Evolutionary conservation across 2,888 invertebrate genomes (phyloP).

Genomic region (Villa cingulata): DNA sequence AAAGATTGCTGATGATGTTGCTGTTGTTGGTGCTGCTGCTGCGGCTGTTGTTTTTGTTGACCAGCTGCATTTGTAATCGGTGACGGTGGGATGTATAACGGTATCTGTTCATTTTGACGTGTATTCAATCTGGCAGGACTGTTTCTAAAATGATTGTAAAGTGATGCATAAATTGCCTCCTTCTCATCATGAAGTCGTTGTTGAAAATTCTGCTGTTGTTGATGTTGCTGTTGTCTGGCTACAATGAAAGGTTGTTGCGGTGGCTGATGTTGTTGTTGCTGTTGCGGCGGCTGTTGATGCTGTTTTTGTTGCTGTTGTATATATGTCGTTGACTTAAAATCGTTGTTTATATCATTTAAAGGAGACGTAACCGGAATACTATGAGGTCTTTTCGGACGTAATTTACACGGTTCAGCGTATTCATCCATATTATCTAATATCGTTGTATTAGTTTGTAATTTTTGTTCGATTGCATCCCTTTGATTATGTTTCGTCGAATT

Average conservation of each 20-base stretch:
- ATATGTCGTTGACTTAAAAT: slow-evolving; percentile 13
- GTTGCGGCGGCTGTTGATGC: not conserved
- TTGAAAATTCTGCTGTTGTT: slow-evolving; percentile 3
- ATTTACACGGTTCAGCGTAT: slow-evolving; percentile 29
- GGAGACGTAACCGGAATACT: slow-evolving; percentile 42
- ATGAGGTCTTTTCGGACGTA: slow-evolving; percentile 40
- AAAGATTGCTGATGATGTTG: slow-evolving; percentile 8
- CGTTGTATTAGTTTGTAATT: slow-evolving; percentile 4
- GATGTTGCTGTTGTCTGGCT: not conserved
- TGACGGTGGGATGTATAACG: slow-evolving; percentile 16
- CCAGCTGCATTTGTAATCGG: slow-evolving; percentile 7
- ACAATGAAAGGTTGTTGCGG: slow-evolving; percentile 3
- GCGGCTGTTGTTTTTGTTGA: slow-evolving; percentile 2
- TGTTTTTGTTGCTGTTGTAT: slow-evolving; percentile 10
- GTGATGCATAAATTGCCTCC: slow-evolving; percentile 29
- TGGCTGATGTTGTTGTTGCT: slow-evolving; percentile 8
- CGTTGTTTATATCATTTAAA: slow-evolving; percentile 16
- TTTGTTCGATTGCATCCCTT: not conserved
- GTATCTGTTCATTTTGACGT: slow-evolving; percentile 13
- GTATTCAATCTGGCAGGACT: slow-evolving; percentile 23
- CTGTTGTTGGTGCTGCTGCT: slow-evolving; percentile 1
- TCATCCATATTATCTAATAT: slow-evolving; percentile 15
- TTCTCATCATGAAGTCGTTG: slow-evolving; percentile 21
- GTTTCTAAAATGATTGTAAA: slow-evolving; percentile 30
- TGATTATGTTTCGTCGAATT: not conserved